Evolutionary conservation across 2,888 invertebrate genomes (phyloP), one percentile per base, ranked within the genome.

Genomic region (Scaptomyza flava): DNA sequence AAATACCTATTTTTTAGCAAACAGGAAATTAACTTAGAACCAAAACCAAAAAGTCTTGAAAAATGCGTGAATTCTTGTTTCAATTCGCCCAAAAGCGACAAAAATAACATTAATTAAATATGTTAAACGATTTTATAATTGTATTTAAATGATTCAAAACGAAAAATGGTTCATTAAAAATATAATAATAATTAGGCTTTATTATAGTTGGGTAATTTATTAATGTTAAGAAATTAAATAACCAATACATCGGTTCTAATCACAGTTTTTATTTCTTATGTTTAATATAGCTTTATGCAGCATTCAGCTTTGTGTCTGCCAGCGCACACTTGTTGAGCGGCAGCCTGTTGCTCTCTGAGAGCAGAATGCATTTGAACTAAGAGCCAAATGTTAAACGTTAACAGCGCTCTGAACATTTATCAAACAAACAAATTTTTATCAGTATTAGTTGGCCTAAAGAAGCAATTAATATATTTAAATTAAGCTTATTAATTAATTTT

Each of bases 261-360:
- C 5, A 27, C 27, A 0, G 27, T 27, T 27, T 27, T 27, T 1
- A n/a, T 36, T 41, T 57, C 33, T 36, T 20, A 20, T 12, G 9
- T n/a, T 45, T 7, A 11, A 41, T n/a, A 34, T 36, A 23, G 33
- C 8, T 7, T n/a, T 33, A 20, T 2, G 63, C 0, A 41, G 50
- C 72, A 56, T 23, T 4, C 54, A 68, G 72, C 58, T 52, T 67
- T 69, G 1, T 59, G 64, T 68, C 64, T 8, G 51, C 2, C 54
- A 50, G 14, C 48, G 9, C 23, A 38, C 47, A 65, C 69, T 64
- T 68, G 57, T 53, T 50, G 50, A 62, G 36, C 56, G 38, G 9
- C 48, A 33, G 33, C 30, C 54, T 68, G 60, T 73, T 54, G 11
- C 61, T 52, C 69, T 69, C 51, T 30, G 63, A 50, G 72, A 38